These are phyloP conservation scores for Tamias sibiricus DNA, from an alignment of 2,113 vertebrate species.

Conservation along the genomic window DNA sequence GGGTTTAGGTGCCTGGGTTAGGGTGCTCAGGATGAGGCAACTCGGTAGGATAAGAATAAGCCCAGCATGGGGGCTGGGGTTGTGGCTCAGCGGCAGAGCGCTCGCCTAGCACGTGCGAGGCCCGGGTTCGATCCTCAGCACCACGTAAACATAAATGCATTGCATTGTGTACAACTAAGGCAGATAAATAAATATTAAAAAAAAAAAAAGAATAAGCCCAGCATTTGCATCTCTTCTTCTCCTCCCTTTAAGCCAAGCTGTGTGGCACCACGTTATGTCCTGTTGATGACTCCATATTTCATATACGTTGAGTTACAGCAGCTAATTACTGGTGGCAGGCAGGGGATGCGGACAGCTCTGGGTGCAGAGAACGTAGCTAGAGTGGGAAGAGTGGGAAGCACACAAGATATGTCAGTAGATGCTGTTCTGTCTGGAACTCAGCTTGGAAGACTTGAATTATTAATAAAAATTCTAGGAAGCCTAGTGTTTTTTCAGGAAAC, in stretches of 20 bases:
- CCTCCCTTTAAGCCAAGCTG: background rate
- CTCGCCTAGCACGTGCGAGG: too few relatives aligned
- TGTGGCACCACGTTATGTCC: background rate
- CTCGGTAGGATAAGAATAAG: background rate
- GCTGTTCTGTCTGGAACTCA: background rate
- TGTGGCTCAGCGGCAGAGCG: too few relatives aligned
- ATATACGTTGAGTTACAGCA: too few relatives aligned
- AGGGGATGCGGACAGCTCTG: background rate
- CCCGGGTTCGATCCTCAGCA: too few relatives aligned
- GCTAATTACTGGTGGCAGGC: background rate
- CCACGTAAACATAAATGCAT: too few relatives aligned
- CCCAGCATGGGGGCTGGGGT: too few relatives aligned
- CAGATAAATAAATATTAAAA: too few relatives aligned
- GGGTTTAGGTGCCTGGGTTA: background rate
- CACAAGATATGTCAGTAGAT: background rate
- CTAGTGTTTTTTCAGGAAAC: slow-evolving; percentile 51
- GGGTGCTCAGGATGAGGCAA: background rate
- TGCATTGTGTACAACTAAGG: too few relatives aligned
- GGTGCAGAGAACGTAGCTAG: background rate
- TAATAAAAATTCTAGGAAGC: slow-evolving; percentile 76
- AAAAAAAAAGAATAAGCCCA: background rate
- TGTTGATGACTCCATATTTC: background rate
- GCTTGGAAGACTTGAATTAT: slow-evolving; percentile 74
- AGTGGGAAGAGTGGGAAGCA: background rate
- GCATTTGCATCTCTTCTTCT: background rate